Evolutionary conservation across 2,888 invertebrate genomes (phyloP).

Genomic region (Pyrgus malvae): DNA sequence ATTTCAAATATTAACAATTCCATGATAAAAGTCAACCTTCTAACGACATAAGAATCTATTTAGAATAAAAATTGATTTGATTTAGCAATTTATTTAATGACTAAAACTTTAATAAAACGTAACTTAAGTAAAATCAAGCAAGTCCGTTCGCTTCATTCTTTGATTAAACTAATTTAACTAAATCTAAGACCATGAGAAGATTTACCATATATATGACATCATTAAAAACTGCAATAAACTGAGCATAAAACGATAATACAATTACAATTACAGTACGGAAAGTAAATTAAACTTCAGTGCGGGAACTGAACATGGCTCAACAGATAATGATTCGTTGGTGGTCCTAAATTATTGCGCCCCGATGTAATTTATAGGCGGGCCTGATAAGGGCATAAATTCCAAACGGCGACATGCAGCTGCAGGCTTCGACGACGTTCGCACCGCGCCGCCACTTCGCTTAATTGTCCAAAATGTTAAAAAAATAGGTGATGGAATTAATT

Average conservation of each 20-base stretch:
- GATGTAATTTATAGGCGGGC: conserved; percentile 74
- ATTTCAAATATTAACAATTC: too few relatives aligned
- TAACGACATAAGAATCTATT: too few relatives aligned
- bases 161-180: too few relatives aligned
- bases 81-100: too few relatives aligned
- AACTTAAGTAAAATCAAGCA: too few relatives aligned
- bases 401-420: conserved; percentile 64
- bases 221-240: too few relatives aligned
- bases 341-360: conserved; percentile 78
- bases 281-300: conserved; percentile 68
- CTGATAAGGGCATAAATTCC: conserved; percentile 79
- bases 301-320: conserved; percentile 56
- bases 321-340: conserved; percentile 80
- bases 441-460: conserved; percentile 66
- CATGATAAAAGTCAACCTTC: too few relatives aligned
- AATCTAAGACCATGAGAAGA: too few relatives aligned
- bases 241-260: conserved; percentile 44
- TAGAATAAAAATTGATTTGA: too few relatives aligned
- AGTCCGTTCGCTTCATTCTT: too few relatives aligned
- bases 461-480: conserved; percentile 43
- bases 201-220: background rate
- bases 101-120: too few relatives aligned
- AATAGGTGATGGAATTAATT: background rate
- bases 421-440: conserved; percentile 67
- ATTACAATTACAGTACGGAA: conserved; percentile 69